Evolutionary conservation across 2,113 vertebrate genomes (phyloP).

Genomic region (Dolichotis patagonum): DNA sequence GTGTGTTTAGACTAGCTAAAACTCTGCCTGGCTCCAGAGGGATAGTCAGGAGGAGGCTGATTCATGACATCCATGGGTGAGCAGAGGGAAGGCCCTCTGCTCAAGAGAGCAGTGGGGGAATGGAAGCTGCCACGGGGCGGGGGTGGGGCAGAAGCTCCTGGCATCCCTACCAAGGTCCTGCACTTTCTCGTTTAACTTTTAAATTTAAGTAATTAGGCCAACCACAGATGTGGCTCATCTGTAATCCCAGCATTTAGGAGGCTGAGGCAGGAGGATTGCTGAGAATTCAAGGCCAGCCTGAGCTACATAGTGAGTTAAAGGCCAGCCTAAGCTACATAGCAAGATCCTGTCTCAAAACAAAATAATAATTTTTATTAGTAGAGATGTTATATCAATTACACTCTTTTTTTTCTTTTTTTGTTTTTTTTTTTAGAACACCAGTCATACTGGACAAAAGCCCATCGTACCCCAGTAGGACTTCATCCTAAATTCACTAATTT

Average conservation of each 20-base stretch:
- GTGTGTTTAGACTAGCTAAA: background rate
- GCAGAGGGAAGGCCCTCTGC: background rate
- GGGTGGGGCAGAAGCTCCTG: background rate
- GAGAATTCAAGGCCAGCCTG: background rate
- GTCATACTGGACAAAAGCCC: fast-evolving
- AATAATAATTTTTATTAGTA: background rate
- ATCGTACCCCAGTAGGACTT: fast-evolving
- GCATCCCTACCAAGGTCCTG: background rate
- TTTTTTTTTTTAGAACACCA: background rate
- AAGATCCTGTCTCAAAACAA: background rate
- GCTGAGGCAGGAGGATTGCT: background rate
- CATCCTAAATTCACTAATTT: background rate
- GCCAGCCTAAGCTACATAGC: background rate
- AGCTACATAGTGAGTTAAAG: background rate
- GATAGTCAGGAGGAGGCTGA: constrained; percentile 9
- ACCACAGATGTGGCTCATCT: background rate
- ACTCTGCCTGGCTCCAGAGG: background rate
- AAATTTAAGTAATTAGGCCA: background rate
- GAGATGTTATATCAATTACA: too few relatives aligned
- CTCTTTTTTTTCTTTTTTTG: background rate
- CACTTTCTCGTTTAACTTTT: background rate
- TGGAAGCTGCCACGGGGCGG: background rate
- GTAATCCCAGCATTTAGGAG: background rate
- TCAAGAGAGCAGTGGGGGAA: background rate
- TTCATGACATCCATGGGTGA: background rate